These are phyloP conservation scores for Drepana arcuata DNA, from an alignment of 1,140 invertebrate species.

Conservation along the genomic window DNA sequence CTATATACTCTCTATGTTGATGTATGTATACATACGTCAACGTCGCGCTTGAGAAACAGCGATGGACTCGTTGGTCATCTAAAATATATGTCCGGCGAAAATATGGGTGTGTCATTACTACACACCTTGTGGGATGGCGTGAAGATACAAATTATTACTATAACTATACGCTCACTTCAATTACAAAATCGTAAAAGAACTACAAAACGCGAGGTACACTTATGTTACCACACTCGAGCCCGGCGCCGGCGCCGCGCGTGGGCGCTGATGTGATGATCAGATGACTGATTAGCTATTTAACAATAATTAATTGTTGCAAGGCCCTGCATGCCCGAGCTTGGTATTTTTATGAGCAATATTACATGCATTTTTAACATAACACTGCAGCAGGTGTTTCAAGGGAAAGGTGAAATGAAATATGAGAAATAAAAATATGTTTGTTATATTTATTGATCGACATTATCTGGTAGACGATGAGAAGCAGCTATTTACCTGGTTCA, in stretches of 20 bases:
- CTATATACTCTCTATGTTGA: too few relatives aligned
- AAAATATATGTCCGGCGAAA: too few relatives aligned
- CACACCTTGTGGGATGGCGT: too few relatives aligned
- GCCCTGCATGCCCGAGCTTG: constrained; percentile 15
- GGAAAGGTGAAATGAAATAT: not conserved
- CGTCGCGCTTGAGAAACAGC: too few relatives aligned
- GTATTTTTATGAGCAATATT: constrained; percentile 32
- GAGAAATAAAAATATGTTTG: not conserved
- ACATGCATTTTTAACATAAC: not conserved
- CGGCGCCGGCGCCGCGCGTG: constrained; percentile 57
- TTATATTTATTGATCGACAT: not conserved
- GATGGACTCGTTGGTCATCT: too few relatives aligned
- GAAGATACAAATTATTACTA: too few relatives aligned
- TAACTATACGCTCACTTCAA: too few relatives aligned
- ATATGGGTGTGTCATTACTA: too few relatives aligned
- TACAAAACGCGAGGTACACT: too few relatives aligned
- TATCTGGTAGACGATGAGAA: not conserved
- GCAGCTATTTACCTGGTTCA: not conserved
- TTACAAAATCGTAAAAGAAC: too few relatives aligned
- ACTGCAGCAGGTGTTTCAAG: not conserved
- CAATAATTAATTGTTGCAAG: constrained; percentile 52
- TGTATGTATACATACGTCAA: too few relatives aligned
- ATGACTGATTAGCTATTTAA: constrained; percentile 65
- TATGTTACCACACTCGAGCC: too few relatives aligned
- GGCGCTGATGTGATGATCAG: constrained; percentile 40